Base-by-base conservation (phyloP, 2,797 vertebrate species). In the Sarcoramphus papa region DNA sequence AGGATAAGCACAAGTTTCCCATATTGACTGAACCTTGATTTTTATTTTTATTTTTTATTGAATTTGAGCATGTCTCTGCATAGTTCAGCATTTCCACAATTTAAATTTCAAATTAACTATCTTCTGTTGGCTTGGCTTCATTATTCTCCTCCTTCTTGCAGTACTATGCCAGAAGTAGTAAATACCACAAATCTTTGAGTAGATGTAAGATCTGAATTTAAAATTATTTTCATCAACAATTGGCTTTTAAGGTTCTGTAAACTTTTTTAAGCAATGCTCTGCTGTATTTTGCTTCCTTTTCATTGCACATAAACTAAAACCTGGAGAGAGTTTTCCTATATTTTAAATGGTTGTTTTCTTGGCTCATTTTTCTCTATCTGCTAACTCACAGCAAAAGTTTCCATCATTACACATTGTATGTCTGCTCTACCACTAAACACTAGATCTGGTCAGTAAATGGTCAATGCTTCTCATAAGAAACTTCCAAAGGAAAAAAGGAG, bases 351-450 rank as follows among this genome's bases (percentile, higher is more conserved):
- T n/a, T 68, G 5, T 16, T 82, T 76, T 75, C 53, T 81, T 89
- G 63, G 4, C 12, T 74, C 14, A 7, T 73, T 76, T 94, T 92
- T 54, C 41, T 60, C 37, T 59, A 3, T 40, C 48, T 77, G 22
- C 40, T 87, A 60, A 56, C 15, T 1, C 47, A 60, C 25, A 73
- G 23, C n/a, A 57, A 53, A 73, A 70, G 3, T 59, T 93, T 82
- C 25, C 37, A 5, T 73, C 8, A 1, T 41, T 77, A 48, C 0
- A 1, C 1, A 22, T 11, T 51, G 4, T 31, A 18, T 17, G 1
- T 54, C 50, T 92, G 4, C 30, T 92, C 43, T 68, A 57, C 30
- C 27, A 50, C 50, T 75, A 59, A 86, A 83, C 8, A 30, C 7
- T 74, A 43, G 41, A 62, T 79, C 13, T 6, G 21, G 9, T 50